Evolutionary conservation across 2,113 vertebrate species (phyloP), one percentile per base, ranked within the genome.

Genomic region (Pipra filicauda): DNA sequence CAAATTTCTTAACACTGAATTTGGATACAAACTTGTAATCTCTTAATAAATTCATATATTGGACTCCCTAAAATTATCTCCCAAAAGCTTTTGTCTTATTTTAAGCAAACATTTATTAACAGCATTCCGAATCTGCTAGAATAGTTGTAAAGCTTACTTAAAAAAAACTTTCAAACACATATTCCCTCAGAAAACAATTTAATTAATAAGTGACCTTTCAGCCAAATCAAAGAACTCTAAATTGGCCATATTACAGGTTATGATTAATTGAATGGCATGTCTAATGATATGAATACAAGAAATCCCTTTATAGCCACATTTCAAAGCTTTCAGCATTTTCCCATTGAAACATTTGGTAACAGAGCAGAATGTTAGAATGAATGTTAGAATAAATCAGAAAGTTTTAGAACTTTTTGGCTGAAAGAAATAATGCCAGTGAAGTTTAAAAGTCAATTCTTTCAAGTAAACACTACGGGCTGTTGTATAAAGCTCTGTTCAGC

Each of bases 391-490:
- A 20, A 74, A 90, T 77, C 88, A 90, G 59, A 92, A 90, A 80
- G 79, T 67, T 88, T 96, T 77, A 89, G 72, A 96, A 96, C 55
- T 73, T 95, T 80, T 33, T 41, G n/a, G 28, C 69, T 79, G 70
- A 78, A 91, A 94, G 93, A 83, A 76, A 66, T 39, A 75, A 85
- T 26, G 46, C 61, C 61, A 54, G 74, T 4, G 5, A 92, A 93
- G 37, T 92, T 91, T 67, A 74, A 58, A 87, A 94, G 70, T 94
- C 78, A 81, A 55, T 93, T 91, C 83, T 93, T 93, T 94, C 88
- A 92, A 95, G 76, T 62, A 69, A 3, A 91, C 73, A 54, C 62
- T 93, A 48, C 0, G 6, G 92, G 72, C 85, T 84, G 83, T 89
- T 91, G 71, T 93, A 81, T 28, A 92, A 95, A 92, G 59, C 64